A percentile compares a stretch with the other conserved stretches of the same genome.
Conservation (phyloP, 2,797 vertebrate genomes). For the Tapirus indicus region DNA sequence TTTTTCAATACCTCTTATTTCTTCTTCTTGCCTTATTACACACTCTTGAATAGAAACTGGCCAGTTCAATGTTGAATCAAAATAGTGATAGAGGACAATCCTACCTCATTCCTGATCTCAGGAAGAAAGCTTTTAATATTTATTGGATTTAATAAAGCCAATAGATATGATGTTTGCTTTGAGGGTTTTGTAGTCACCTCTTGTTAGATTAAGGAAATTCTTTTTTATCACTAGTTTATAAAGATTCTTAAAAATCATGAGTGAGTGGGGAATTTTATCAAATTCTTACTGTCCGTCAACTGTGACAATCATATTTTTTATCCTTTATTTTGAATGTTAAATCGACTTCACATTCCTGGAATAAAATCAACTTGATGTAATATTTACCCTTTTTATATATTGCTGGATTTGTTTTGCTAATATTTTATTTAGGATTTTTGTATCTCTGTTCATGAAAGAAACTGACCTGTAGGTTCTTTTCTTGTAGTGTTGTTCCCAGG, state of each 20-base stretch:
- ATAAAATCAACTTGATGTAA: not conserved
- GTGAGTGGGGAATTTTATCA: not conserved
- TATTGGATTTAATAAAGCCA: not conserved
- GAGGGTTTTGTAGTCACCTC: not conserved
- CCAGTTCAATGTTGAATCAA: not conserved
- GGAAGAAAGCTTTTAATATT: not conserved
- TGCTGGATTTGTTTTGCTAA: not conserved
- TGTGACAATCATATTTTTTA: not conserved
- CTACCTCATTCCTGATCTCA: not conserved
- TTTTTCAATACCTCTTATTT: not conserved
- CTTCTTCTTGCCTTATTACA: not conserved
- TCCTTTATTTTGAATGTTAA: not conserved
- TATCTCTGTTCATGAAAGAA: not conserved
- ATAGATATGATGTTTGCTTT: not conserved
- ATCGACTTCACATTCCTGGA: not conserved
- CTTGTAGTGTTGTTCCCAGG: not conserved
- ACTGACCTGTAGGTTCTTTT: not conserved
- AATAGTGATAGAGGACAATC: not conserved
- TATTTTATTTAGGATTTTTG: not conserved
- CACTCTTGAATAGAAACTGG: not conserved
- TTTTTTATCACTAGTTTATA: not conserved
- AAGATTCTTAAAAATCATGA: not conserved
- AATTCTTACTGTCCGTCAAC: not conserved
- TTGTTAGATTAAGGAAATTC: not conserved
- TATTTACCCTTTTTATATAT: not conserved